Base-by-base conservation (phyloP, 1,140 invertebrate genomes). In the Drosophila athabasca region DNA sequence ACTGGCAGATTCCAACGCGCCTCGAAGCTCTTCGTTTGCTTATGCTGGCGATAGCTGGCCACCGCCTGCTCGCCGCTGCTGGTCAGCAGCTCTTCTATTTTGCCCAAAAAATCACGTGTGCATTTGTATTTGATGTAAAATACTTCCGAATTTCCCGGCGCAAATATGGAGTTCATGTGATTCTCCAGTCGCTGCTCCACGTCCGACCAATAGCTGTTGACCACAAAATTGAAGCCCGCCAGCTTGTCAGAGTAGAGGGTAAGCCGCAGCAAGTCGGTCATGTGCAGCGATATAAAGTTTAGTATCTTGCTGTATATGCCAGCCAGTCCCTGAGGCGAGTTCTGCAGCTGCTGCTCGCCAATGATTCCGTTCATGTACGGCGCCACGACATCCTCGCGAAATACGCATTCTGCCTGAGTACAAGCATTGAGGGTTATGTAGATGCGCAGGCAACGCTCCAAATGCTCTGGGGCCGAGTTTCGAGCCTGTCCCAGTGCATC, bases 1-100 rank as follows among this genome's bases (percentile, higher is more conserved):
- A 99, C 97, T 31, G 97, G 96, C 26, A 99, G 93, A 93, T 98
- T 98, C 96, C 98, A 99, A 80, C 96, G 95, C 60, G 95, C 94
- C 51, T 97, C 93, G 92, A 98, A 97, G 49, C 93, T 93, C 79
- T 94, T 94, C 72, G 95, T 96, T 62, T 95, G 95, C 26, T 93
- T 90, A 90, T 96, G 94, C 67, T 93, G 90, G 68, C 94, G 93
- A 46, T 69, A 97, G 93, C 15, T 24, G 8, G 49, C 8, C 0
- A 83, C 79, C 2, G 76, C 72, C 13, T 92, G 61, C 55, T 82
- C 35, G 92, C 92, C 71, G 93, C 93, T 93, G 70, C 93, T 93
- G 1, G 92, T 92, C 83, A 96, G 96, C 49, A 94, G 92, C 22
- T 93, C 92, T 90, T 97, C 96, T 77, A 99, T 94, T 80, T 94